These are phyloP conservation scores for Eulemur rubriventer DNA, from an alignment of 2,797 vertebrate genomes.

Conservation along the genomic window DNA sequence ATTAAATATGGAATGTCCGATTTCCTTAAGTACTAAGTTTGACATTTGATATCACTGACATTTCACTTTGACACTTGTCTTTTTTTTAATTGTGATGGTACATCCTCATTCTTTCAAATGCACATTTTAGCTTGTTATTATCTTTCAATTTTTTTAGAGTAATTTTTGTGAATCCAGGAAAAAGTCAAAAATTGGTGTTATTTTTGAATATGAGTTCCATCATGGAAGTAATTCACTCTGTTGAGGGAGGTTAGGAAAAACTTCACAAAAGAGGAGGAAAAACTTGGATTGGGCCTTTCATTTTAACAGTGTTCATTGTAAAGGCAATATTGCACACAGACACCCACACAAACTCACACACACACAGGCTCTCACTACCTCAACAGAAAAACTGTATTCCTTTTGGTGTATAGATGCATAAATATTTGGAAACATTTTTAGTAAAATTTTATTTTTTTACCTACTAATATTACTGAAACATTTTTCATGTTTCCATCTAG, in stretches of 20 bases:
- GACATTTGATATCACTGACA: too few relatives aligned
- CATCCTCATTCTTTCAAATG: too few relatives aligned
- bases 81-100: too few relatives aligned
- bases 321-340: not conserved
- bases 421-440: not conserved
- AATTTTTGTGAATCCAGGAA: too few relatives aligned
- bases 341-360: not conserved
- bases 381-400: not conserved
- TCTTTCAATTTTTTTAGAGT: too few relatives aligned
- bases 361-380: not conserved
- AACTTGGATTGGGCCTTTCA: not conserved
- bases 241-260: not conserved
- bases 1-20: too few relatives aligned
- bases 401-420: not conserved
- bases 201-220: too few relatives aligned
- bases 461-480: not conserved
- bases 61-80: too few relatives aligned
- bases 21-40: too few relatives aligned
- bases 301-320: not conserved
- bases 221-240: not conserved
- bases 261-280: not conserved
- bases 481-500: not conserved
- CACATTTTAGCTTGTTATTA: too few relatives aligned
- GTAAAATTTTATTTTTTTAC: constrained; percentile 4
- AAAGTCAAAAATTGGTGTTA: too few relatives aligned